phyloP scores from a whole-genome alignment of 2,113 vertebrate genomes.

The Brienomyrus brachyistius region DNA sequence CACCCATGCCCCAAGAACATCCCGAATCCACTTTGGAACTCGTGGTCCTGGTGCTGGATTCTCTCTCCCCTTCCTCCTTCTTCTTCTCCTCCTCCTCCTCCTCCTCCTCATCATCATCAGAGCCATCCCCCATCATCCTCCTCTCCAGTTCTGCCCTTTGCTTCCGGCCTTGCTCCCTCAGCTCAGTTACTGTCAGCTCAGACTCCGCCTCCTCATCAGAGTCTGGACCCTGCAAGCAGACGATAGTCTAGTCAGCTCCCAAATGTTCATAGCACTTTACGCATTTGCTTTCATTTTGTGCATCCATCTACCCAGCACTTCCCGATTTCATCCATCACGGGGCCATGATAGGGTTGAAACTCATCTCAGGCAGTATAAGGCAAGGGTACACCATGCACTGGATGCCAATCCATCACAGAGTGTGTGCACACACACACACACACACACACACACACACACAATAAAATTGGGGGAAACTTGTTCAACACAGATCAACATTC shows the following conservation, averaged over 20 bases:
- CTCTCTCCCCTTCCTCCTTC: conserved; percentile 27
- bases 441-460: not conserved
- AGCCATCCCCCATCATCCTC: conserved; percentile 85
- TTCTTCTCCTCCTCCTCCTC: conserved; percentile 46
- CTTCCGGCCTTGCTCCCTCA: conserved; percentile 75
- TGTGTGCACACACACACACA: not conserved
- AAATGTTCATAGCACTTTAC: not conserved
- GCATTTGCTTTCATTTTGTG: not conserved
- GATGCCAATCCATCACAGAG: not conserved
- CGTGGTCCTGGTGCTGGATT: conserved; percentile 29
- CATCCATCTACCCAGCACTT: not conserved
- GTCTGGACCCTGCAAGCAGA: conserved; percentile 74
- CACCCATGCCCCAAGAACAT: conserved; percentile 94
- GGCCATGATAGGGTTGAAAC: not conserved
- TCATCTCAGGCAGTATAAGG: not conserved
- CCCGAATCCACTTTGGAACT: conserved; percentile 64
- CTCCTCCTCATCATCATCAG: conserved; percentile 67
- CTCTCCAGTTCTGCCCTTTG: conserved; percentile 75
- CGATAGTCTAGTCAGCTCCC: not conserved
- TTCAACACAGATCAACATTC: not conserved
- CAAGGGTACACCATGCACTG: not conserved
- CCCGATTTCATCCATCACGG: not conserved
- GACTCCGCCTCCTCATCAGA: conserved; percentile 88
- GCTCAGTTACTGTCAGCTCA: conserved; percentile 79
- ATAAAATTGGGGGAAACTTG: not conserved